Evolutionary conservation across 2,888 invertebrate species (phyloP), one percentile per base, ranked within the genome.

Genomic region (Piscicola geometra): DNA sequence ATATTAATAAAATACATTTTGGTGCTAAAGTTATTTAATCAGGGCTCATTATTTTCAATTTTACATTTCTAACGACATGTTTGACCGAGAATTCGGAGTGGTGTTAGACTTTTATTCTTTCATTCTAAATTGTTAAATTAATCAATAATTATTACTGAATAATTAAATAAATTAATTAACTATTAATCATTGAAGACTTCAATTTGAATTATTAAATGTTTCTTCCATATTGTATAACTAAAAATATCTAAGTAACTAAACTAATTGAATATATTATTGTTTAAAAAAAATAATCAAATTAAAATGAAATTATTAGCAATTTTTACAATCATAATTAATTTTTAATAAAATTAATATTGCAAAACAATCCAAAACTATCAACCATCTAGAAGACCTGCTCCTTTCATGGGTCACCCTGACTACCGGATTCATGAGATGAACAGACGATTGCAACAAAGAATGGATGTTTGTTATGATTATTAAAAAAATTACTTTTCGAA

Each of bases 391-490:
- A 70, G 77, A 28, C 78, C 76, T 1, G 68, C 77, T 28, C 84
- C 84, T 67, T 84, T 83, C 81, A 84, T 85, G 84, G 84, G 85
- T 33, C 85, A 85, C 79, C 85, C 85, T 56, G 99, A 99, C 87
- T 97, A 94, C 89, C 90, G 97, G 87, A 93, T 99, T 85, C 96
- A 97, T 88, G 99, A 99, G 89, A 91, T 99, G 86, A 99, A 99
- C 88, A 97, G 97, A 88, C 90, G 99, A 86, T 90, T 98, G 86
- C 95, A 95, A 87, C 95, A 96, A 87, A 90, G 97, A 86, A 93
- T 94, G 85, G 97, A 94, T 83, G 85, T 84, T 78, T 80, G 82
- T 47, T 47, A 47, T 15, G 21, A 15, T 47, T 47, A 15, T 47
- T 47, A 18, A 21, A 71, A 71, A 71, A 33, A 47, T 36, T 33